Evolutionary conservation across 2,113 vertebrate genomes (phyloP).

Genomic region (Gambusia holbrooki): DNA sequence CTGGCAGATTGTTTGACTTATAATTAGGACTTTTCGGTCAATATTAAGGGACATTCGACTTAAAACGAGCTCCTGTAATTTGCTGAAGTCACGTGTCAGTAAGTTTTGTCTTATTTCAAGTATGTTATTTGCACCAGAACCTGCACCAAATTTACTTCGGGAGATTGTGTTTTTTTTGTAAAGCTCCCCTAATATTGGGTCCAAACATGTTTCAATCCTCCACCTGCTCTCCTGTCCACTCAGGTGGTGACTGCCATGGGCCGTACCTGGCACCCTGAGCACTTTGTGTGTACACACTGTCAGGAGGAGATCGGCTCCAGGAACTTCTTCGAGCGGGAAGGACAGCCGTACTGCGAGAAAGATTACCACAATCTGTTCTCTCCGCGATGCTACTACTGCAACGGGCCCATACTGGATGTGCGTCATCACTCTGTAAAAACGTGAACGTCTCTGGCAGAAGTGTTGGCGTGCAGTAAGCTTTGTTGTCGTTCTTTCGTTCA

Average conservation of each 20-base stretch:
- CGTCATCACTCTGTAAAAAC: conserved; percentile 50
- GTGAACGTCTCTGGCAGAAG: not conserved
- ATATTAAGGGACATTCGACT: no score
- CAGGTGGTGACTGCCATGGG: conserved; percentile 99
- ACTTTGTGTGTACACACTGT: conserved; percentile 98
- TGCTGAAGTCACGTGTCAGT: no score
- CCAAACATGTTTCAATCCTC: not conserved
- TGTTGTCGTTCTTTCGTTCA: conserved; percentile 61
- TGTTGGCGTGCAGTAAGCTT: not conserved
- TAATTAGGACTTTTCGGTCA: no score
- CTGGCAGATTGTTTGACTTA: no score
- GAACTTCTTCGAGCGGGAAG: conserved; percentile 97
- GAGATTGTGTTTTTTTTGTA: no score
- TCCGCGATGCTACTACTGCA: conserved; percentile 97
- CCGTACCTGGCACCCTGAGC: conserved; percentile 97
- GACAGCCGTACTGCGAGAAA: conserved; percentile 96
- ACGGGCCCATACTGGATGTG: conserved; percentile 96
- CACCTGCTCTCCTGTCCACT: not conserved
- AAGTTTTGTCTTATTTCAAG: no score
- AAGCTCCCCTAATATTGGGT: no score
- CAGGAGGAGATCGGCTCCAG: conserved; percentile 98
- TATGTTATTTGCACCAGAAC: no score
- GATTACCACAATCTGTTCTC: conserved; percentile 98
- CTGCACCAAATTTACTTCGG: no score
- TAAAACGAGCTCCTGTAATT: no score